These are phyloP conservation scores for Nautilus pompilius DNA, from an alignment of 1,140 invertebrate species.

Conservation along the genomic window DNA sequence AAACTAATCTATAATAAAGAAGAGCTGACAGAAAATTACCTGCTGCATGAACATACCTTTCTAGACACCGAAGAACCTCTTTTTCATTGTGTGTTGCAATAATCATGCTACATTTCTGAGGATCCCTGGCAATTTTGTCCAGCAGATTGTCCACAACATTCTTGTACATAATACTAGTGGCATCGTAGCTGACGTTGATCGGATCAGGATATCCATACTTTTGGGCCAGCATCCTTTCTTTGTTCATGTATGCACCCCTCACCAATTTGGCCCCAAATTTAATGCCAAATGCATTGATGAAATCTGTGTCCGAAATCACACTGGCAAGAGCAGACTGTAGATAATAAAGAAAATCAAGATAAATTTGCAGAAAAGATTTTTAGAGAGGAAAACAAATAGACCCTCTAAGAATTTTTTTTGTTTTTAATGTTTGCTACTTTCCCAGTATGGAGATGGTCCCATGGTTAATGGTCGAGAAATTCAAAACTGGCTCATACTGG, in stretches of 20 bases:
- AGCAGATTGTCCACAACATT: conserved; percentile 50
- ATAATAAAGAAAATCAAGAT: background rate
- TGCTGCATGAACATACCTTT: too few relatives aligned
- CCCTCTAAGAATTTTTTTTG: background rate
- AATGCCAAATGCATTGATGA: conserved; percentile 90
- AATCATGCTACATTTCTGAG: conserved; percentile 82
- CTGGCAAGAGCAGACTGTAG: conserved; percentile 74
- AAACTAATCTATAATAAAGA: too few relatives aligned
- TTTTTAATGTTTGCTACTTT: background rate
- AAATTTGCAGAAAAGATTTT: background rate
- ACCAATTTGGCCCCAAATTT: conserved; percentile 97
- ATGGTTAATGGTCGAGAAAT: too few relatives aligned
- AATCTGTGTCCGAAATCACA: conserved; percentile 86
- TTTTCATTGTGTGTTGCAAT: conserved; percentile 97
- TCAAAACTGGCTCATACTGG: too few relatives aligned
- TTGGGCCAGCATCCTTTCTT: conserved; percentile 60
- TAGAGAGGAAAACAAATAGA: background rate
- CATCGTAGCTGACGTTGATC: conserved; percentile 84
- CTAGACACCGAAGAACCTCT: conserved; percentile 78
- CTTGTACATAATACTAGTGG: conserved; percentile 87
- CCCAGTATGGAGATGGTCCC: too few relatives aligned
- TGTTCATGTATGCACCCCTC: conserved; percentile 94
- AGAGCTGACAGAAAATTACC: too few relatives aligned
- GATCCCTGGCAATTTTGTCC: conserved; percentile 19
- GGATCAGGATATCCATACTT: conserved; percentile 87